Conservation (phyloP, 2,888 invertebrate genomes). For the Tigriopus californicus region DNA sequence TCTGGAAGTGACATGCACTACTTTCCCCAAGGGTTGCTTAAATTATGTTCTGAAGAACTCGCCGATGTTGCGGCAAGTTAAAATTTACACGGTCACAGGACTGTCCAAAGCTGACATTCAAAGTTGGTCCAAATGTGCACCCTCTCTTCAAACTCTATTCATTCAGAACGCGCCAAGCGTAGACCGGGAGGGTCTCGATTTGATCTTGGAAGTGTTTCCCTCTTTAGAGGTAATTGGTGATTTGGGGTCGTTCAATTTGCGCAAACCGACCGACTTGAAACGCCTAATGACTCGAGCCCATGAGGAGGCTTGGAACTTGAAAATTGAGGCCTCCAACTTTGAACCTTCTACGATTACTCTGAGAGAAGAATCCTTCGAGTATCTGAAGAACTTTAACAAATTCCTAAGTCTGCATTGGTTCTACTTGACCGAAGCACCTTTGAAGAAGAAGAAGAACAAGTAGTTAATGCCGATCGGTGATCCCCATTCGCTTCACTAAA, state of each 20-base stretch:
- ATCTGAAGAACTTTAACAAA: slow-evolving; percentile 5
- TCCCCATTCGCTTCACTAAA: too few relatives aligned
- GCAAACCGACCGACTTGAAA: neutral
- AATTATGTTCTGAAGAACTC: neutral
- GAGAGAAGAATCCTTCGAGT: too few relatives aligned
- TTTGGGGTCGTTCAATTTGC: slow-evolving; percentile 1
- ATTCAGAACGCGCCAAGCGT: neutral
- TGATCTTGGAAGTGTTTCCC: neutral
- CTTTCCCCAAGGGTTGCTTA: neutral
- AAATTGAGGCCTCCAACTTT: neutral
- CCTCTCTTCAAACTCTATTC: neutral
- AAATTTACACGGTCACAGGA: neutral
- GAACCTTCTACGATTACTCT: neutral
- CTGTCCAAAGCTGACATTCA: neutral
- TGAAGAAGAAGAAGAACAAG: neutral
- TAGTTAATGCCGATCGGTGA: neutral
- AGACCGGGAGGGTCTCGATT: neutral
- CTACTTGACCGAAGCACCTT: neutral
- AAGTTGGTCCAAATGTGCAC: neutral
- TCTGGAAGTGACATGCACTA: slow-evolving; percentile 2
- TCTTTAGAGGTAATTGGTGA: neutral
- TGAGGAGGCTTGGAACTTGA: slow-evolving; percentile 9
- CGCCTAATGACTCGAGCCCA: neutral
- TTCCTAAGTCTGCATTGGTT: slow-evolving; percentile 11
- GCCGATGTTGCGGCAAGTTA: neutral